Evolutionary conservation across 2,113 vertebrate genomes (phyloP).

Genomic region (Zosterops pallidus): DNA sequence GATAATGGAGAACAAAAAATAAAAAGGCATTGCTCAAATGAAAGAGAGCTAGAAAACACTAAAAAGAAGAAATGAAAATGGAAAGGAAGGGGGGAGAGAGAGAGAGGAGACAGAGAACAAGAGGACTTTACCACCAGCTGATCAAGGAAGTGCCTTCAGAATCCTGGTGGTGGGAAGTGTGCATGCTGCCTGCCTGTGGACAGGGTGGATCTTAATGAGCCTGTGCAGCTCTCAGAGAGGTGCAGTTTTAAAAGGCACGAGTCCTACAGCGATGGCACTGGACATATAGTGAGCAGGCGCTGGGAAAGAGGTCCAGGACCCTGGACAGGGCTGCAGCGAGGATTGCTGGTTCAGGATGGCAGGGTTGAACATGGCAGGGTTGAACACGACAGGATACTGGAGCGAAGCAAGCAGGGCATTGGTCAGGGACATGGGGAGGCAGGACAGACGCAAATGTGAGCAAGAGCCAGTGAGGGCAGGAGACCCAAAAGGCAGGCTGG

Average conservation of each 20-base stretch:
- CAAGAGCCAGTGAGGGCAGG: background rate
- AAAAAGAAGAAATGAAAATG: background rate
- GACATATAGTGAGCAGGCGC: background rate
- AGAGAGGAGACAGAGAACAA: background rate
- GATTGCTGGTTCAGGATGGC: background rate
- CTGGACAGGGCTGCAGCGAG: accelerated
- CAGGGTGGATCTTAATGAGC: background rate
- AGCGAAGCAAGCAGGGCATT: accelerated
- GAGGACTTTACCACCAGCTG: background rate
- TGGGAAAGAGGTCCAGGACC: accelerated
- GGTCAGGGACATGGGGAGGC: background rate
- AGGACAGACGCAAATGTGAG: accelerated
- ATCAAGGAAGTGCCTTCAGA: background rate
- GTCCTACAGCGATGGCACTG: too few relatives aligned
- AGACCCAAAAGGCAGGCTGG: background rate
- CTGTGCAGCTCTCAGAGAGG: background rate
- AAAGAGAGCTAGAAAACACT: background rate
- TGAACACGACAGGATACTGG: background rate
- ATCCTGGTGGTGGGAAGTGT: accelerated
- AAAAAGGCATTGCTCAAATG: background rate
- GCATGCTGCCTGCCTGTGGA: background rate
- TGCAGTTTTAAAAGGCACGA: accelerated
- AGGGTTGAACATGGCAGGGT: background rate
- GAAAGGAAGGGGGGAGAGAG: background rate
- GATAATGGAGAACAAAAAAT: background rate